Percentiles rank a stretch among this genome's conserved stretches.
Conservation (phyloP, 2,113 vertebrate genomes). For the Chaetodon trifascialis region DNA sequence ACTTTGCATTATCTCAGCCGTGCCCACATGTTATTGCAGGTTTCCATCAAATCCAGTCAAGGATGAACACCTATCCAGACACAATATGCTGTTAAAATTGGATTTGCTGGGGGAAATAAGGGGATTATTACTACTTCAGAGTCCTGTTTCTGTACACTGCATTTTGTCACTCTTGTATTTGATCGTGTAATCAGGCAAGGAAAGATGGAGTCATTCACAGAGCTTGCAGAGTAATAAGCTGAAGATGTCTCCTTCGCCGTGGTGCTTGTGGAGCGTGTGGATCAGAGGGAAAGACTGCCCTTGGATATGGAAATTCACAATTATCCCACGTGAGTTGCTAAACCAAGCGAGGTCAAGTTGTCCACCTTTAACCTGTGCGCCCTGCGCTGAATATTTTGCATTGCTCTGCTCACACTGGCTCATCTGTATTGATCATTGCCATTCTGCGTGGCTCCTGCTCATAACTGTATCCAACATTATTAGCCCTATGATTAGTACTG, state of each 20-base stretch:
- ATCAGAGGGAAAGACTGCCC: constrained; percentile 35
- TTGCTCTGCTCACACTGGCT: constrained; percentile 28
- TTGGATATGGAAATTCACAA: constrained; percentile 70
- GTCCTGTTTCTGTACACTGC: constrained; percentile 55
- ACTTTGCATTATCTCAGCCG: constrained; percentile 69
- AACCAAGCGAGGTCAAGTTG: constrained; percentile 51
- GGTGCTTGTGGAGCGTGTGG: constrained; percentile 17
- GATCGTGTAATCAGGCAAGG: constrained; percentile 70
- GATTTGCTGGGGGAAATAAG: constrained; percentile 69
- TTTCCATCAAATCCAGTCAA: constrained; percentile 74
- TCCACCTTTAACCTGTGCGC: constrained; percentile 42
- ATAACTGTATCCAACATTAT: constrained; percentile 58
- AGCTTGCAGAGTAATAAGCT: constrained; percentile 71
- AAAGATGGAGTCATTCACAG: constrained; percentile 67
- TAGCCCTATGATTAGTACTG: constrained; percentile 61
- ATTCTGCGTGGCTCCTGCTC: constrained; percentile 36
- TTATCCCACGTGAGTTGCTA: constrained; percentile 48
- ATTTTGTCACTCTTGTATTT: constrained; percentile 66
- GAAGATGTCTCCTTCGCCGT: constrained; percentile 50
- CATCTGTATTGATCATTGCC: constrained; percentile 49
- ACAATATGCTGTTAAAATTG: constrained; percentile 75
- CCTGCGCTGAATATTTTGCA: constrained; percentile 44
- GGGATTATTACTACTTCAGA: constrained; percentile 69
- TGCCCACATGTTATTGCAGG: constrained; percentile 51
- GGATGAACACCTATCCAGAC: constrained; percentile 65